Evolutionary conservation across 2,797 vertebrate genomes (phyloP).

Genomic region (Xyrichtys novacula): DNA sequence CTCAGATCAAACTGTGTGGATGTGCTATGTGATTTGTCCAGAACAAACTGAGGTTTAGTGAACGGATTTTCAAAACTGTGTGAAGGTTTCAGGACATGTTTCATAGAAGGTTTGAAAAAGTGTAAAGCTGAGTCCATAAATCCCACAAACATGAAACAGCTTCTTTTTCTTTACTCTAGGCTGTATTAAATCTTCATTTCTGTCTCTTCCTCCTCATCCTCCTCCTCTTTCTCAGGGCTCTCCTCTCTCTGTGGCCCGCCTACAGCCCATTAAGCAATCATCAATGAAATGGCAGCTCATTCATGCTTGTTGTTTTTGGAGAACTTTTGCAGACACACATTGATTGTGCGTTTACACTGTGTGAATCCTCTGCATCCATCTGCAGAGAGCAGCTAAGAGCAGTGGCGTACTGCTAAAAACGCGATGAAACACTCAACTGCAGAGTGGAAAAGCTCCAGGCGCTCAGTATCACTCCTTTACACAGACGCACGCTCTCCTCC

Average conservation of each 20-base stretch:
- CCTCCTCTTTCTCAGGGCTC: not conserved
- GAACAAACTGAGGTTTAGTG: too few relatives aligned
- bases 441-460: constrained; percentile 55
- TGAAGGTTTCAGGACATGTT: too few relatives aligned
- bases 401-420: constrained; percentile 55
- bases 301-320: constrained; percentile 28
- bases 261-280: constrained; percentile 41
- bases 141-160: not conserved
- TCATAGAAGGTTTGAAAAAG: too few relatives aligned
- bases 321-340: constrained; percentile 8
- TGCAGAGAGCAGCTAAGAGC: constrained; percentile 34
- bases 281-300: constrained; percentile 38
- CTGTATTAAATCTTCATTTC: not conserved
- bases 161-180: not conserved
- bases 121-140: too few relatives aligned
- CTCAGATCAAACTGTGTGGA: too few relatives aligned
- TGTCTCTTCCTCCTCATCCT: not conserved
- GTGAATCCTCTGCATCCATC: constrained; percentile 38
- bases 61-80: too few relatives aligned
- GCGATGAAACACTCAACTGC: constrained; percentile 55
- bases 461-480: constrained; percentile 42
- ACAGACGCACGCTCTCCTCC: constrained; percentile 33
- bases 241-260: constrained; percentile 1
- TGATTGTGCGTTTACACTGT: constrained; percentile 12
- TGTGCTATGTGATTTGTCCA: too few relatives aligned